Evolutionary conservation across 2,113 vertebrate species (phyloP), one percentile per base, ranked within the genome.

Genomic region (Datnioides undecimradiatus): DNA sequence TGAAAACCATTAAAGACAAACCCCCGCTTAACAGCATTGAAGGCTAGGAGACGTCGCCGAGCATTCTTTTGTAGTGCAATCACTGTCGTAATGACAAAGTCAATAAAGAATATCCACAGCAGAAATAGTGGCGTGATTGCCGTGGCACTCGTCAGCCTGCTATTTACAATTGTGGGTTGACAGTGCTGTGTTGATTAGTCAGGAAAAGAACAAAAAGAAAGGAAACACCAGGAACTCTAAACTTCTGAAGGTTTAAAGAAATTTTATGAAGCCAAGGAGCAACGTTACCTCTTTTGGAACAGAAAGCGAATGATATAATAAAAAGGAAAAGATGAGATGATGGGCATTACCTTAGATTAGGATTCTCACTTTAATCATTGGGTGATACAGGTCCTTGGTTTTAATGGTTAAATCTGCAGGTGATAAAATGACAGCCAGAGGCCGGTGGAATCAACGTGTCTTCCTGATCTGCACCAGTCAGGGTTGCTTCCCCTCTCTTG

Each of bases 121-220:
- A 48, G 40, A 13, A 23, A 52, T 4, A 34, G 41, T 38, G 59
- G 60, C 49, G 54, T 73, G 67, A 85, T 86, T 90, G n/a, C n/a
- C n/a, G n/a, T 84, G 48, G 14, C 27, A 45, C n/a, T 34, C 33
- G 16, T 54, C 36, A 58, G 41, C 43, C 57, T 31, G 58, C 27
- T 55, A 12, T 29, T 17, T 6, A 19, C 6, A 19, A 12, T 49
- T 8, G 52, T 72, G 36, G 40, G 38, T 23, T 36, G 45, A 23
- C 29, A 19, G 10, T 57, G 17, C 17, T 5, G 23, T 45, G 21
- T 3, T 45, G 11, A 38, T 17, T n/a, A 36, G 4, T 63, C n/a
- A 29, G 43, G 27, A 19, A 80, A 59, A 31, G 0, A 41, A 64
- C 10, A 38, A 45, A 19, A 41, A 51, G 6, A 45, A 38, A 73